Evolutionary conservation across 1,140 invertebrate genomes (phyloP), one percentile per base, ranked within the genome.

Genomic region (Drosophila elegans): DNA sequence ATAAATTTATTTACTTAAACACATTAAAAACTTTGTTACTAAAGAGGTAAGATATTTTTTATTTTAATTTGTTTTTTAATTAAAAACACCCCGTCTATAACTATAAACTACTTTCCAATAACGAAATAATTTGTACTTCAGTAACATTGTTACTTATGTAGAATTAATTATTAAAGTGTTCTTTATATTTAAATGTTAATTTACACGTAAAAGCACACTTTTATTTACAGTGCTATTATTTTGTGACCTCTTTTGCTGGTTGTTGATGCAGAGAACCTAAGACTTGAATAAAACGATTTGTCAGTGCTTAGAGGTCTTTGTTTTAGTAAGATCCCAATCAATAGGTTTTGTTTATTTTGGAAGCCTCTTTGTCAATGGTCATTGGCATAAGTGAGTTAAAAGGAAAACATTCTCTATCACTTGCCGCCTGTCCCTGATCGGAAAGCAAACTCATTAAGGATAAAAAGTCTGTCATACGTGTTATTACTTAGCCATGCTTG

Each of bases 391-490:
- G 29, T 66, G 13, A 25, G 10, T 27, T 29, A 36, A 55, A 48
- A 48, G 36, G 42, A 10, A 41, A 4, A 13, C 46, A 38, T 46
- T 32, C 27, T 46, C 67, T 54, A 57, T 71, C 64, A 34, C 39
- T 56, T 34, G 42, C 32, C 27, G 32, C 12, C 27, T 52, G 32
- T 52, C 32, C 16, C 4, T 36, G 11, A 25, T 69, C n/a, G 16
- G 66, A 71, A 41, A 49, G 51, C 64, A 60, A 72, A 61, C 54
- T 73, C 69, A 73, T 73, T 72, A 73, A 10, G 54, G 25, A 73
- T 61, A 53, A 72, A 72, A 46, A 72, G 46, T 51, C 34, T 60
- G 39, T 61, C 55, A 32, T 66, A 72, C 44, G 38, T 39, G 68
- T 61, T 73, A 73, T 73, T 73, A 73, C 55, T 73, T 73, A 60